Evolutionary conservation across 1,140 invertebrate species (phyloP).

Genomic region (Plectus sambesii): DNA sequence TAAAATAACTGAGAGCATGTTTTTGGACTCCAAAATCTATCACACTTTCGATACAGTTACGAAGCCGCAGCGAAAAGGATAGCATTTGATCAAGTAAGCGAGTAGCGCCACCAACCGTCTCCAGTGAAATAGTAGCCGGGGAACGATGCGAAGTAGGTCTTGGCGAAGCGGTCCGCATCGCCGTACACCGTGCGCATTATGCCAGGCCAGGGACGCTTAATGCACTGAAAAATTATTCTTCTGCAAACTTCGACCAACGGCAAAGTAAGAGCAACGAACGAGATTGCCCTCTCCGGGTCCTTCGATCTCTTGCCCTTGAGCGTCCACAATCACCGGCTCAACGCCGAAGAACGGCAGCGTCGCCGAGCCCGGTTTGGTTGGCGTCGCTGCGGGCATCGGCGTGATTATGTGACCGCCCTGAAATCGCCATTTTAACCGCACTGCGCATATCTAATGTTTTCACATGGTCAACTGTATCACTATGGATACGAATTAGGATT

Average conservation of each 20-base stretch:
- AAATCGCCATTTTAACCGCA: constrained; percentile 14
- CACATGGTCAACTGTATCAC: too few relatives aligned
- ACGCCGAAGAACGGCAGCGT: constrained; percentile 93
- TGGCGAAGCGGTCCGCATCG: constrained; percentile 81
- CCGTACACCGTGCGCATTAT: constrained; percentile 87
- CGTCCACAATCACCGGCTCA: constrained; percentile 69
- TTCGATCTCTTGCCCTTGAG: constrained; percentile 57
- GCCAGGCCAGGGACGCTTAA: constrained; percentile 85
- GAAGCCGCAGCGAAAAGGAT: too few relatives aligned
- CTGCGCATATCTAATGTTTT: not conserved
- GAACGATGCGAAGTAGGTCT: constrained; percentile 78
- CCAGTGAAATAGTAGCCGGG: constrained; percentile 92
- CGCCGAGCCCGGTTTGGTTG: constrained; percentile 89
- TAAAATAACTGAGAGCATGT: too few relatives aligned
- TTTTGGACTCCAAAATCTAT: too few relatives aligned
- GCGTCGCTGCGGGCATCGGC: constrained; percentile 80
- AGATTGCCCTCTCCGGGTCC: constrained; percentile 28
- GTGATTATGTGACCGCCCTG: constrained; percentile 65
- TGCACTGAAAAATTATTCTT: constrained; percentile 51
- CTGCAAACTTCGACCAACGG: too few relatives aligned
- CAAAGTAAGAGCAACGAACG: too few relatives aligned
- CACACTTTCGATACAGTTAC: too few relatives aligned
- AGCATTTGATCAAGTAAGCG: too few relatives aligned
- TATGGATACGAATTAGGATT: too few relatives aligned
- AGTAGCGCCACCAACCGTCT: constrained; percentile 79